These are phyloP conservation scores for Neodiprion lecontei DNA, from an alignment of 1,140 invertebrate species.

Conservation along the genomic window DNA sequence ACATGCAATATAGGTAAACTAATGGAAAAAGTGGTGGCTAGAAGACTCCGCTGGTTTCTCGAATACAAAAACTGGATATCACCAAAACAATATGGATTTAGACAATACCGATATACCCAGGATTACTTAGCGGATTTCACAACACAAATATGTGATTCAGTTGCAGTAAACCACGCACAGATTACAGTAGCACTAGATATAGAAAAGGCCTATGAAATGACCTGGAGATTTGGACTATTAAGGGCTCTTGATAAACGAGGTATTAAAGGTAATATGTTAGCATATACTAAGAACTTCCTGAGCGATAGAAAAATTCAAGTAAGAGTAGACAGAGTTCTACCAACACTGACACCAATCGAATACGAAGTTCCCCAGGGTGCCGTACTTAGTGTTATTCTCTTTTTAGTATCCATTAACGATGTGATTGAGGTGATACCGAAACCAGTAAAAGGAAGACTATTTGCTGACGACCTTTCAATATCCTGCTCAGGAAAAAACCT, in stretches of 20 bases:
- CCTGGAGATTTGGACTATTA: conserved; percentile 22
- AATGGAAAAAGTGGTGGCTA: conserved; percentile 40
- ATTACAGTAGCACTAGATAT: conserved; percentile 30
- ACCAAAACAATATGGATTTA: conserved; percentile 32
- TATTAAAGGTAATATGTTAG: conserved; percentile 23
- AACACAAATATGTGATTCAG: conserved; percentile 32
- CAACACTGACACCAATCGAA: conserved; percentile 8
- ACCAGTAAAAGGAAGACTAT: conserved; percentile 21
- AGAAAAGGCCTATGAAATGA: conserved; percentile 27
- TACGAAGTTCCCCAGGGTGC: conserved; percentile 38
- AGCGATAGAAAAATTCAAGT: conserved; percentile 23
- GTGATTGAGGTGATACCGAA: conserved; percentile 14
- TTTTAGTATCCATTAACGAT: conserved; percentile 32
- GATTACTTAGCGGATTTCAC: conserved; percentile 35
- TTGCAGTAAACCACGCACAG: conserved; percentile 33
- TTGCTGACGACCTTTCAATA: conserved; percentile 27
- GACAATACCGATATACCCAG: conserved; percentile 33
- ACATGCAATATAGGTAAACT: conserved; percentile 44
- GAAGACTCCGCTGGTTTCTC: conserved; percentile 26
- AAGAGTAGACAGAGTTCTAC: conserved; percentile 21
- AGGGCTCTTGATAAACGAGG: conserved; percentile 2
- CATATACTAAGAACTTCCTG: conserved; percentile 27
- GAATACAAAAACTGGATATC: conserved; percentile 34
- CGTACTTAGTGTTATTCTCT: conserved; percentile 34
- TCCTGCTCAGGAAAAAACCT: background rate